Conservation (phyloP, 2,888 invertebrate species). For the Phania funesta region DNA sequence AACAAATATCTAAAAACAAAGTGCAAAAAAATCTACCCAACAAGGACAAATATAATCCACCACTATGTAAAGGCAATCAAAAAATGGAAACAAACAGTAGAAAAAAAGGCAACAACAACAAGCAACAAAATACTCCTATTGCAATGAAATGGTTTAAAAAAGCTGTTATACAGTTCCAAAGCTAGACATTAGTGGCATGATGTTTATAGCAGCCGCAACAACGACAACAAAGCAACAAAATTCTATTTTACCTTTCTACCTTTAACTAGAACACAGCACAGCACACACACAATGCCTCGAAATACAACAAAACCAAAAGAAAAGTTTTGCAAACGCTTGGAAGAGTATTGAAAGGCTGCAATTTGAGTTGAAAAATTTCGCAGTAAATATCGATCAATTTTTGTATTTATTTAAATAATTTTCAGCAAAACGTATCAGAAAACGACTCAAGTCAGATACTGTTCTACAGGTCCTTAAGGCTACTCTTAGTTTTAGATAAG, state of each 20-base stretch:
- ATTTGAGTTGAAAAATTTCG: no score
- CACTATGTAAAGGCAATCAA: conserved; percentile 46
- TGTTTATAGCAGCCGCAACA: conserved; percentile 46
- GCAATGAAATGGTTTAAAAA: conserved; percentile 56
- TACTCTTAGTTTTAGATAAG: no score
- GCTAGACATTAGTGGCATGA: conserved; percentile 63
- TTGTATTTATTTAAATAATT: no score
- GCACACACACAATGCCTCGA: conserved; percentile 1
- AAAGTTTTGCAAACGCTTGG: conserved; percentile 11
- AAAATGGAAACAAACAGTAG: conserved; percentile 26
- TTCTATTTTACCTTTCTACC: conserved; percentile 58
- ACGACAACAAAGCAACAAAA: conserved; percentile 21
- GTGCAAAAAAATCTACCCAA: conserved; percentile 49
- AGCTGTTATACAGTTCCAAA: conserved; percentile 45
- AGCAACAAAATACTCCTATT: conserved; percentile 48
- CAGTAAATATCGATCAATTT: no score
- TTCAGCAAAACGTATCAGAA: no score
- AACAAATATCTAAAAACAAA: conserved; percentile 47
- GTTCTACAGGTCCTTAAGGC: no score
- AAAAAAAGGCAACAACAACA: conserved; percentile 29
- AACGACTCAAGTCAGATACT: no score
- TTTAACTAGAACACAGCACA: conserved; percentile 47
- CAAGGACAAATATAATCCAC: conserved; percentile 63
- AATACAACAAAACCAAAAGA: conserved; percentile 12
- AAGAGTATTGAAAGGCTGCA: conserved; percentile 13